Evolutionary conservation across 2,888 invertebrate genomes (phyloP).

Genomic region (Ophion obscuratus): DNA sequence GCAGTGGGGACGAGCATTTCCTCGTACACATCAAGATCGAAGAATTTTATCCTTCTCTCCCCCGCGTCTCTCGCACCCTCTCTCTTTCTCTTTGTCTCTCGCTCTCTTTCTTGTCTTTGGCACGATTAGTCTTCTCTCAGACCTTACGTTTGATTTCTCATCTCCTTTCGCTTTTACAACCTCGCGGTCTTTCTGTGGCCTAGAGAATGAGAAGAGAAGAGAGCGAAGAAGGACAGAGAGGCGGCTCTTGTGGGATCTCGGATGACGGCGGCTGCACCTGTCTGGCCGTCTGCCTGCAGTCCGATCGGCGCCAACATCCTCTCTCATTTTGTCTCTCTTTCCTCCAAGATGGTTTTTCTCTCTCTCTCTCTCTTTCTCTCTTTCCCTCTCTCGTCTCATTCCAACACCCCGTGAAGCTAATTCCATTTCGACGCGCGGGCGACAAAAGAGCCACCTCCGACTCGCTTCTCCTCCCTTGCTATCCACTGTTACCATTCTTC

Average conservation of each 20-base stretch:
- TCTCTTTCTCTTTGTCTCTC: not conserved
- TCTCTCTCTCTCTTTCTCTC: not conserved
- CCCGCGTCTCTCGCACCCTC: not conserved
- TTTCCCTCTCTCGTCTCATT: constrained; percentile 57
- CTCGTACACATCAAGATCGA: constrained; percentile 53
- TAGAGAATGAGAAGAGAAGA: not conserved
- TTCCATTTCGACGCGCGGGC: constrained; percentile 64
- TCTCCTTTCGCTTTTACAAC: constrained; percentile 15
- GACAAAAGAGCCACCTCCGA: constrained; percentile 63
- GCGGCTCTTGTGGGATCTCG: constrained; percentile 53
- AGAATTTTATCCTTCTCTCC: not conserved
- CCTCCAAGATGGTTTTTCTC: constrained; percentile 13
- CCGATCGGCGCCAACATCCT: constrained; percentile 69
- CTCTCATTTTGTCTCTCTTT: constrained; percentile 14
- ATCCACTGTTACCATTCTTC: constrained; percentile 29
- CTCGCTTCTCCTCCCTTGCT: constrained; percentile 35
- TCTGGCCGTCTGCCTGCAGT: constrained; percentile 73
- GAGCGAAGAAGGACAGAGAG: constrained; percentile 7
- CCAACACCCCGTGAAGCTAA: constrained; percentile 69
- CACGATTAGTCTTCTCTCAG: constrained; percentile 5
- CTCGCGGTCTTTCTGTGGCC: constrained; percentile 31
- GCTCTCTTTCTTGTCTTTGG: not conserved
- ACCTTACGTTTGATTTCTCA: constrained; percentile 42
- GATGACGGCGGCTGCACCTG: constrained; percentile 72
- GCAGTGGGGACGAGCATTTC: constrained; percentile 33